phyloP scores from a whole-genome alignment of 2,113 vertebrate genomes.

The Trichechus manatus region DNA sequence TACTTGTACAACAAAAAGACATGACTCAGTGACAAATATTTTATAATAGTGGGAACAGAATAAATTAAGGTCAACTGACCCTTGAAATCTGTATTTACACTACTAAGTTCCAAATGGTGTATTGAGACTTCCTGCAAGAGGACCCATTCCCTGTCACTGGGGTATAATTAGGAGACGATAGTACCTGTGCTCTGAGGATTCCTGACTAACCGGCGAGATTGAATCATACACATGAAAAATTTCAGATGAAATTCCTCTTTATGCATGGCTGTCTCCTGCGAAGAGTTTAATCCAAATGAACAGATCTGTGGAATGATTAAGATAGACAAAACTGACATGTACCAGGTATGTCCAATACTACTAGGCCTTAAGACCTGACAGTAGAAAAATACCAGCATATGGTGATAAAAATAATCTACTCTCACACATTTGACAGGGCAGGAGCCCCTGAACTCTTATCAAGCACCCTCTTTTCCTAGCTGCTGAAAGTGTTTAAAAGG shows the following conservation, averaged over 20 bases:
- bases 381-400: constrained; percentile 21
- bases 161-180: not conserved
- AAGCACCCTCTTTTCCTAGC: not conserved
- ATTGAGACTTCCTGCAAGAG: not conserved
- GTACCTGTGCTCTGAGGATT: constrained; percentile 76
- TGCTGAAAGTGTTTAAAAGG: constrained; percentile 20
- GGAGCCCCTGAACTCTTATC: not conserved
- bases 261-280: constrained; percentile 77
- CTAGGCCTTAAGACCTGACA: not conserved
- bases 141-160: constrained; percentile 9
- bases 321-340: not conserved
- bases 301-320: constrained; percentile 24
- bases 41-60: not conserved
- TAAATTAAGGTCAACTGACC: not conserved
- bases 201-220: constrained; percentile 69
- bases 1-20: constrained; percentile 30
- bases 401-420: not conserved
- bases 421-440: not conserved
- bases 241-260: constrained; percentile 72
- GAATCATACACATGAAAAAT: constrained; percentile 76
- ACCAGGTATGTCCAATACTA: not conserved
- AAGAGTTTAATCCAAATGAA: constrained; percentile 67
- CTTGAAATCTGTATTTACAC: not conserved
- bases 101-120: not conserved
- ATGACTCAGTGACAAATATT: constrained; percentile 31